Evolutionary conservation across 2,113 vertebrate genomes (phyloP).

Genomic region (Trematomus loennbergii): DNA sequence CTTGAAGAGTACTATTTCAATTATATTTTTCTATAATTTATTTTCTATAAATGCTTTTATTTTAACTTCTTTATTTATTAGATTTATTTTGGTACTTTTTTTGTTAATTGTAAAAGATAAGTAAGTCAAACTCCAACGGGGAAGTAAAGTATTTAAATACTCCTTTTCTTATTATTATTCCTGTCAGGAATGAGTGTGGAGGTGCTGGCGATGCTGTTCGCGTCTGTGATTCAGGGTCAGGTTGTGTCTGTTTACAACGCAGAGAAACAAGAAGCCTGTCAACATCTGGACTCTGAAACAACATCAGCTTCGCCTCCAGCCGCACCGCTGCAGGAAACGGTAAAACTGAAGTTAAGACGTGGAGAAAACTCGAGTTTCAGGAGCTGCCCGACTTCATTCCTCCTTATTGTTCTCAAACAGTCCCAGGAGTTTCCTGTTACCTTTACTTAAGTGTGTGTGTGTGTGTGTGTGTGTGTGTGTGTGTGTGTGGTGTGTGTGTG

Average conservation of each 20-base stretch:
- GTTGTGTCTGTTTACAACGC: conserved; percentile 81
- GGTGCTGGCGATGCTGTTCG: conserved; percentile 83
- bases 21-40: too few species aligned
- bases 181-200: conserved; percentile 84
- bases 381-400: neutral
- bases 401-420: conserved; percentile 11
- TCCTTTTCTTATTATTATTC: neutral
- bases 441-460: conserved; percentile 53
- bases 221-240: conserved; percentile 83
- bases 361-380: conserved; percentile 17
- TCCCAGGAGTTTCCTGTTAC: conserved; percentile 74
- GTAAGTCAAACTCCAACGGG: too few species aligned
- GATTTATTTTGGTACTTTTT: too few species aligned
- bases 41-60: too few species aligned
- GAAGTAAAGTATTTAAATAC: too few species aligned
- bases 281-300: conserved; percentile 31
- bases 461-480: neutral
- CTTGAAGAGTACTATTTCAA: too few species aligned
- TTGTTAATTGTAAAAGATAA: too few species aligned
- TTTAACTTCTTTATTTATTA: neutral
- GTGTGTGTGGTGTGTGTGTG: too few species aligned
- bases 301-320: conserved; percentile 42
- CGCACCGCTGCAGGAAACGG: conserved; percentile 68
- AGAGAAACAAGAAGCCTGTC: conserved; percentile 71
- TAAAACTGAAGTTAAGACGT: conserved; percentile 31